phyloP scores from a whole-genome alignment of 2,888 invertebrate species.

The Polia nebulosa region DNA sequence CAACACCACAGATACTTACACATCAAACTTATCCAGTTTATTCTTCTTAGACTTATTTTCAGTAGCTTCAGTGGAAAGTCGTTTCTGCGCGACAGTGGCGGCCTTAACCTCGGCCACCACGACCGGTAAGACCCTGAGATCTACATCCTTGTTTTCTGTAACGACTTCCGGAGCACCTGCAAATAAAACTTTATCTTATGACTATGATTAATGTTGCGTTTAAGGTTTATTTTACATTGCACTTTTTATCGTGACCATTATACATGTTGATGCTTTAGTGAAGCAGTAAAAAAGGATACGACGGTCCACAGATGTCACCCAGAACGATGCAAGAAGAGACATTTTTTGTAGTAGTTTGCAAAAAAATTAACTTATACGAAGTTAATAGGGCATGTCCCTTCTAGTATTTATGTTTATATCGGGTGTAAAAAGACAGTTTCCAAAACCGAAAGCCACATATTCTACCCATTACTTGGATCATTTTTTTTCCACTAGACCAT shows the following conservation, averaged over 20 bases:
- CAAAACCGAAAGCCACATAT: too few relatives aligned
- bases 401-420: background rate
- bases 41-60: conserved; percentile 92
- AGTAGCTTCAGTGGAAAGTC: conserved; percentile 91
- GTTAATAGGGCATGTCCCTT: background rate
- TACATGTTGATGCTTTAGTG: conserved; percentile 41
- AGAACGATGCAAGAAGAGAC: conserved; percentile 17
- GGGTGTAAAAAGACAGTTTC: too few relatives aligned
- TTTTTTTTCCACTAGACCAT: too few relatives aligned
- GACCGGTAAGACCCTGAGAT: conserved; percentile 89
- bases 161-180: conserved; percentile 83
- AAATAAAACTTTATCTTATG: conserved; percentile 84
- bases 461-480: too few relatives aligned
- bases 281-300: conserved; percentile 3
- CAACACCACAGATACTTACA: conserved; percentile 91
- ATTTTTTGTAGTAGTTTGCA: conserved; percentile 22
- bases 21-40: conserved; percentile 94
- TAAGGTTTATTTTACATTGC: conserved; percentile 61
- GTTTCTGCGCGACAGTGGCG: conserved; percentile 90
- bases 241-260: conserved; percentile 34
- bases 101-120: conserved; percentile 75
- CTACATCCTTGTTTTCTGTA: conserved; percentile 90
- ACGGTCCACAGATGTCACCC: conserved; percentile 2
- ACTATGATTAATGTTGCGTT: conserved; percentile 59
- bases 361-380: conserved; percentile 22